Evolutionary conservation across 2,113 vertebrate species (phyloP), one percentile per base, ranked within the genome.

Genomic region (Zosterops japonicus): DNA sequence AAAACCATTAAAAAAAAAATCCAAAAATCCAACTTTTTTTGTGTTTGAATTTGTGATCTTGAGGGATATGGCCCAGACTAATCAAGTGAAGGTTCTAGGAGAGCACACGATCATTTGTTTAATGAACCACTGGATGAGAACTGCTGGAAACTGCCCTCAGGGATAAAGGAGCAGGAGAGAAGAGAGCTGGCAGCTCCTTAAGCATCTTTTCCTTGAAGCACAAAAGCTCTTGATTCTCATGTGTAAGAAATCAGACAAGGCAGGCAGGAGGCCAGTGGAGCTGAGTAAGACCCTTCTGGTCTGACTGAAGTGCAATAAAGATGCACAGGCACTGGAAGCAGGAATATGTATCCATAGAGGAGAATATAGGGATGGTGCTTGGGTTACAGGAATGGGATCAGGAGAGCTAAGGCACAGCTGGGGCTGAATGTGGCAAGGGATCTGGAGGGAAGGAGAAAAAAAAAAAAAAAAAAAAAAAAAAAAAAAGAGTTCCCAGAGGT

Each of bases 11-110:
- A n/a, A n/a, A 39, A 39, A 39, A 39, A 39, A 39, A 9, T 9
- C 36, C 9, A 39, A 39, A 39, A 39, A 12, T 12, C 39, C 39
- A 39, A 39, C 0, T 12, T 70, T 35, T 35, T 65, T 24, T 67
- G 12, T 81, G 33, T 72, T 56, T 85, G 22, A 56, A 56, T 56
- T 67, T 0, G 11, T 81, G 22, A 33, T 78, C 42, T 63, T 0
- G 0, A 67, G 19, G 9, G 6, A 29, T 41, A 15, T 23, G 11
- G 35, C 10, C 41, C 8, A 31, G 21, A 41, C 6, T 2, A 24
- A 39, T 29, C 25, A 50, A 75, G 7, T 49, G 16, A 53, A 70
- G 11, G 31, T 39, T 60, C 46, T 36, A 27, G n/a, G 29, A 76
- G 13, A 23, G 39, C 15, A 21, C 25, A 16, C 14, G 42, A 39